Evolutionary conservation across 2,113 vertebrate genomes (phyloP), one percentile per base, ranked within the genome.

Genomic region (Indri indri): DNA sequence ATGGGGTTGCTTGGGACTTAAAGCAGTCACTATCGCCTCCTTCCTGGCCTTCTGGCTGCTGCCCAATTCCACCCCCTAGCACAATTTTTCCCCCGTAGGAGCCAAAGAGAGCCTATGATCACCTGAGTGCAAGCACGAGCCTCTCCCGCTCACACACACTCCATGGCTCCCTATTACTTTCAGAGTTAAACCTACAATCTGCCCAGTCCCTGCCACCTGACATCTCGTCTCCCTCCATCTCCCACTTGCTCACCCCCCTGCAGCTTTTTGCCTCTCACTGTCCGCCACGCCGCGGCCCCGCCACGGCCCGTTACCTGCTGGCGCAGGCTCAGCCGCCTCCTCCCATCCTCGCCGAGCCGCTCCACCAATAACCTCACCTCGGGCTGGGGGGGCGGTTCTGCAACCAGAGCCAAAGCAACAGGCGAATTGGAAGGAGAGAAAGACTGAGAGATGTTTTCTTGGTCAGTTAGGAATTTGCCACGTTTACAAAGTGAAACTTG

Each of bases 251-350:
- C 54, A 13, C n/a, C 1, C 3, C 8, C 17, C 50, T 30, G 9
- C 54, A n/a, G 40, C 7, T 79, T 65, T 37, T 17, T 14, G 6
- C 27, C 65, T 17, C 68, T 47, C 47, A 20, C 37, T 23, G 5
- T 27, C 45, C 10, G 80, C 6, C 77, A 37, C 27, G 22, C 40
- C 32, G 4, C 20, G n/a, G 30, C 59, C 57, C 65, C 7, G 0
- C 1, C 0, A 3, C 1, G 17, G 5, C 71, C 70, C 2, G 0
- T 13, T 98, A 99, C 99, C 98, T 98, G 96, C 94, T 96, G 97
- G 2, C 34, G 10, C 93, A 98, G 73, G 4, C 37, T 91, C 83
- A 99, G 94, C 18, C 22, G 68, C 66, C 98, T 96, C 80, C 86
- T 97, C 68, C 98, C 98, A 0, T 96, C 52, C 1, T 0, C 22